These are phyloP conservation scores for Epinephelus moara DNA, from an alignment of 2,113 vertebrate species.

Conservation along the genomic window DNA sequence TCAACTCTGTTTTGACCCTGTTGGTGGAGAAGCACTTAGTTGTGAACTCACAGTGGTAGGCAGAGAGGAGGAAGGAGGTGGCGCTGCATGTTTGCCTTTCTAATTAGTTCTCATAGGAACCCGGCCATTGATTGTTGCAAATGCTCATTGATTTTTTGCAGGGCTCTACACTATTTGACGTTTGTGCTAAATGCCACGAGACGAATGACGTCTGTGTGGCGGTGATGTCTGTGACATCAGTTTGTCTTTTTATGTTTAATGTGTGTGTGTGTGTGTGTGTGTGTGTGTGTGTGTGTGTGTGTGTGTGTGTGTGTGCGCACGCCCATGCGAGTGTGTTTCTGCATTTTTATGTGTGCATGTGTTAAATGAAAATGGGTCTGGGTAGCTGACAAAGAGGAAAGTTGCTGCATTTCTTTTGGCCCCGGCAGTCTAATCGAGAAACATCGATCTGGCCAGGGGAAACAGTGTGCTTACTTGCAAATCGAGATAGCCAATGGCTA, in stretches of 20 bases:
- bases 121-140: constrained; percentile 77
- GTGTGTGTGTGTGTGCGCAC: too few species aligned
- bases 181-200: constrained; percentile 70
- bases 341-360: constrained; percentile 24
- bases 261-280: neutral
- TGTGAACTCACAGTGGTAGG: constrained; percentile 11
- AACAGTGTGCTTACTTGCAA: constrained; percentile 75
- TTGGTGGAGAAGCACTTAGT: constrained; percentile 23
- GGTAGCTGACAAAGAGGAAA: constrained; percentile 55
- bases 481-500: constrained; percentile 72
- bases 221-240: constrained; percentile 44
- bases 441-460: constrained; percentile 70
- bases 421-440: constrained; percentile 63
- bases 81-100: constrained; percentile 71
- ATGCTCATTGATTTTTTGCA: constrained; percentile 77
- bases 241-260: constrained; percentile 24
- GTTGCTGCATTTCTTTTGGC: constrained; percentile 46
- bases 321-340: constrained; percentile 3
- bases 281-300: neutral
- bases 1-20: constrained; percentile 45
- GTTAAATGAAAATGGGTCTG: constrained; percentile 31
- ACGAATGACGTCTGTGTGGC: constrained; percentile 47
- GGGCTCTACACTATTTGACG: constrained; percentile 65
- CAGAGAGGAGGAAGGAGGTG: constrained; percentile 36
- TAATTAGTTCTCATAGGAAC: constrained; percentile 82